A percentile compares a stretch with the other conserved stretches of the same genome.
phyloP scores from a whole-genome alignment of 1,140 invertebrate genomes.

The Drosophila kohkoa region DNA sequence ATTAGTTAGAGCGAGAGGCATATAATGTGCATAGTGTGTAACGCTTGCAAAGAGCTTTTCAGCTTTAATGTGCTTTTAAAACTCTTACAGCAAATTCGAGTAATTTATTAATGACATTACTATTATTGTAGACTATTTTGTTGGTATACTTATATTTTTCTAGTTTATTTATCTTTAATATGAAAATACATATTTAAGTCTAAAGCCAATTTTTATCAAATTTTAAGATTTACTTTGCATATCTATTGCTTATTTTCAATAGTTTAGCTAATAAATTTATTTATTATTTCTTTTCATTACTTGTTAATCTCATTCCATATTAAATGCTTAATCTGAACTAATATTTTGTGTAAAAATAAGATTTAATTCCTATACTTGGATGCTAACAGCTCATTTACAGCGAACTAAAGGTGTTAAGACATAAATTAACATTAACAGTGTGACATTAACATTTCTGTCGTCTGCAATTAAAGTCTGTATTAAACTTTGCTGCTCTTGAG shows the following conservation, averaged over 20 bases:
- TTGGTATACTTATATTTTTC: too few relatives aligned
- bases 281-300: neutral
- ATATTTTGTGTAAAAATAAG: neutral
- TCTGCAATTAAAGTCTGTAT: slow-evolving; percentile 22
- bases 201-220: too few relatives aligned
- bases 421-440: slow-evolving; percentile 43
- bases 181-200: too few relatives aligned
- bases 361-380: slow-evolving; percentile 2
- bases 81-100: too few relatives aligned
- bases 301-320: neutral
- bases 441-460: slow-evolving; percentile 35
- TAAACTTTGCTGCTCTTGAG: slow-evolving; percentile 3
- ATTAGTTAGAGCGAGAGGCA: neutral
- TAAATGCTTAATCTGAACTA: neutral
- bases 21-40: neutral
- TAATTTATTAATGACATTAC: too few relatives aligned
- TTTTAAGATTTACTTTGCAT: too few relatives aligned
- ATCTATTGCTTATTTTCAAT: too few relatives aligned
- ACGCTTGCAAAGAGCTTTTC: neutral
- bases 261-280: neutral
- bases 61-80: slow-evolving; percentile 10
- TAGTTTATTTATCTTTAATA: too few relatives aligned
- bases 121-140: too few relatives aligned
- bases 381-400: slow-evolving; percentile 28
- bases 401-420: slow-evolving; percentile 17